phyloP scores from a whole-genome alignment of 2,113 vertebrate genomes.

The Halichoerus grypus region DNA sequence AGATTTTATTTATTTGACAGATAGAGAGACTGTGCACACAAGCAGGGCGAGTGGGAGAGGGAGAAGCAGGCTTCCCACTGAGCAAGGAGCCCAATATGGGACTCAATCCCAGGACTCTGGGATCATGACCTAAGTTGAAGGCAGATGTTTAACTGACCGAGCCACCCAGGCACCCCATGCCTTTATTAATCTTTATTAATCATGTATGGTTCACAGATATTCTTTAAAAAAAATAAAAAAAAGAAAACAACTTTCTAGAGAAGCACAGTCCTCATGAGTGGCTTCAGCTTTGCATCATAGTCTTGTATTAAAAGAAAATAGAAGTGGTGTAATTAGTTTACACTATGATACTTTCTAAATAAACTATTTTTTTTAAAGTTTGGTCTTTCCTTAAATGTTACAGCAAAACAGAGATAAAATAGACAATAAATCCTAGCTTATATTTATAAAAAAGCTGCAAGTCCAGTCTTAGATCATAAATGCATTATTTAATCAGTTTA shows the following conservation, averaged over 20 bases:
- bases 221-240: conserved; percentile 20
- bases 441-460: conserved; percentile 86
- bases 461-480: conserved; percentile 71
- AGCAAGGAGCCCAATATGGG: no score
- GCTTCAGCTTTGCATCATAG: conserved; percentile 62
- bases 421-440: conserved; percentile 89
- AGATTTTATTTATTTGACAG: no score
- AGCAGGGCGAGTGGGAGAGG: no score
- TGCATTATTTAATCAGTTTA: conserved; percentile 77
- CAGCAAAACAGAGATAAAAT: conserved; percentile 86
- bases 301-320: conserved; percentile 85
- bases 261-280: background rate
- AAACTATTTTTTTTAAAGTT: background rate
- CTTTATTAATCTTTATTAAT: conserved; percentile 57
- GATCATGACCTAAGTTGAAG: no score
- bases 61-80: no score
- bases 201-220: background rate
- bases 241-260: conserved; percentile 66
- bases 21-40: no score
- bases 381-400: conserved; percentile 63
- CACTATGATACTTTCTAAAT: background rate
- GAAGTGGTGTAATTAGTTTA: conserved; percentile 86
- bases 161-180: no score
- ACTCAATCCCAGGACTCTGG: no score
- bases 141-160: no score